Evolutionary conservation across 2,113 vertebrate genomes (phyloP).

Genomic region (Thalassarche chlororhynchos): DNA sequence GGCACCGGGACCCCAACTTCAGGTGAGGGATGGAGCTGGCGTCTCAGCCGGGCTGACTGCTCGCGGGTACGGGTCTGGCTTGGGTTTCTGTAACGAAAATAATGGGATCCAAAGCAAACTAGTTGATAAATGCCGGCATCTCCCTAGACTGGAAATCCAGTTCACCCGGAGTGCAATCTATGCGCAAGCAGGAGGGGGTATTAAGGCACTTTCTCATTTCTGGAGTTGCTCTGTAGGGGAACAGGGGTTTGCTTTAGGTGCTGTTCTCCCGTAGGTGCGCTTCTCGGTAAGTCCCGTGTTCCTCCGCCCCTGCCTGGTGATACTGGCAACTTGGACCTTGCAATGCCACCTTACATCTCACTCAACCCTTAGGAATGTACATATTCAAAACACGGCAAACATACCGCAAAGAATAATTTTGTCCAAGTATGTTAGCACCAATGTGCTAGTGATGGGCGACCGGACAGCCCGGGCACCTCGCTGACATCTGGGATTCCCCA

Average conservation of each 20-base stretch:
- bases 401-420: not conserved
- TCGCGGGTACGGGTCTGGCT: not conserved
- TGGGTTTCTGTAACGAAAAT: not conserved
- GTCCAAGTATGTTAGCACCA: accelerated
- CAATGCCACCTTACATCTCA: not conserved
- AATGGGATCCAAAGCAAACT: not conserved
- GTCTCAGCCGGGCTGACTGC: not conserved
- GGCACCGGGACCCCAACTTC: not conserved
- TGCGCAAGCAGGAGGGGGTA: not conserved
- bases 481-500: not conserved
- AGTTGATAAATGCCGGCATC: not conserved
- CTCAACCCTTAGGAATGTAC: accelerated
- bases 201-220: not conserved
- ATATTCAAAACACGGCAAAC: not conserved
- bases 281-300: not conserved
- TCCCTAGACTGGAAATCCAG: not conserved
- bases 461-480: not conserved
- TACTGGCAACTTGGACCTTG: not conserved
- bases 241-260: not conserved
- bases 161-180: not conserved
- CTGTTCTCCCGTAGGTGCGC: not conserved
- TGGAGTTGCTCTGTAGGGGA: not conserved
- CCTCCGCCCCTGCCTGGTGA: not conserved
- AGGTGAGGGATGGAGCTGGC: not conserved
- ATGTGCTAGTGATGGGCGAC: not conserved